A percentile compares a stretch with the other conserved stretches of the same genome.
These are phyloP conservation scores for Delia radicum DNA, from an alignment of 1,140 invertebrate genomes.

Conservation along the genomic window DNA sequence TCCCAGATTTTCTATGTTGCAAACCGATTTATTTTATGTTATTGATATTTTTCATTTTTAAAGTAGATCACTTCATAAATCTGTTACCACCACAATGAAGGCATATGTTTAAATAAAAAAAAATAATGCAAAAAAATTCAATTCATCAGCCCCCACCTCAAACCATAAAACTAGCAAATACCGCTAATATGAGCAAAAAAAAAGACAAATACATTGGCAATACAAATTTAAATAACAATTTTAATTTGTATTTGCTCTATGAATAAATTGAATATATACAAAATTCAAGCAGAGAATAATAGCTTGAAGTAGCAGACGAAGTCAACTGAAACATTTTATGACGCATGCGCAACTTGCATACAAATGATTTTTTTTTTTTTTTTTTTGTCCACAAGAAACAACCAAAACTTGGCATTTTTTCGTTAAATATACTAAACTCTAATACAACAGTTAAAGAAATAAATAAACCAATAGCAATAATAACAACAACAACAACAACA, in stretches of 20 bases:
- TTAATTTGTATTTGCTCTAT: neutral
- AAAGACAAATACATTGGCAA: neutral
- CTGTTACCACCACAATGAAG: neutral
- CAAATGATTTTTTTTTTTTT: too few species aligned
- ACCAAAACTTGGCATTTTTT: slow-evolving; percentile 9
- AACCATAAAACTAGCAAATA: neutral
- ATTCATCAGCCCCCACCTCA: neutral
- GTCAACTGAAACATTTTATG: slow-evolving; percentile 2
- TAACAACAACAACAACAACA: neutral
- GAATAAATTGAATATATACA: neutral
- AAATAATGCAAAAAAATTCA: neutral
- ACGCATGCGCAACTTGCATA: slow-evolving; percentile 25
- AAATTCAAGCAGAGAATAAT: neutral
- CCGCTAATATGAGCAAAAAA: slow-evolving; percentile 8
- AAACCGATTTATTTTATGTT: too few species aligned
- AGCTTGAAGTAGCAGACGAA: slow-evolving; percentile 2
- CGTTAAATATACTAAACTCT: neutral
- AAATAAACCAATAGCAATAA: neutral
- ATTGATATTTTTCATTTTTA: neutral
- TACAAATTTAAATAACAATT: neutral
- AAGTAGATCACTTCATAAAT: slow-evolving; percentile 5
- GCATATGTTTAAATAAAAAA: neutral
- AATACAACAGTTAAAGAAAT: neutral
- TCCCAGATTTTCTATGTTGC: too few species aligned
- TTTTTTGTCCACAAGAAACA: slow-evolving; percentile 3